These are phyloP conservation scores for Metridium senile DNA, from an alignment of 92 coral and sea anemone species.

Conservation along the genomic window DNA sequence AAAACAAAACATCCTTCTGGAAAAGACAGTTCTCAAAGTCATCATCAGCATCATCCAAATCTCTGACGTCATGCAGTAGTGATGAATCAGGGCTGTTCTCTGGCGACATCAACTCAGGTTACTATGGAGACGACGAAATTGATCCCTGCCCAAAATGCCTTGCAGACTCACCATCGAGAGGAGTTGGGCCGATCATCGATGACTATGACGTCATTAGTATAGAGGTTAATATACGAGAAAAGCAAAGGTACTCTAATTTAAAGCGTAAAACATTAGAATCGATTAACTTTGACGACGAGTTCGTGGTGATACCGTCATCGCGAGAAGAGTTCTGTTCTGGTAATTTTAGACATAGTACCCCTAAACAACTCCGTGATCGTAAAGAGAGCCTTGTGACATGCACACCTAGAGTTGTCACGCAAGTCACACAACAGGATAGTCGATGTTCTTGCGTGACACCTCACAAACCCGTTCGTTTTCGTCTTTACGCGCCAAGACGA, in stretches of 20 bases:
- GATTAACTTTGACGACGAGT: constrained; percentile 46
- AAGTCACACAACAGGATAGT: constrained; percentile 1
- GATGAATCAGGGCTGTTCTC: constrained; percentile 77
- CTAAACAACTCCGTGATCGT: background rate
- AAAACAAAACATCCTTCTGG: constrained; percentile 26
- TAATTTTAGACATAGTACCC: constrained; percentile 46
- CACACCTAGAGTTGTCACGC: constrained; percentile 35
- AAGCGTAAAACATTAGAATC: background rate
- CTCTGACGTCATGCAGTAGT: constrained; percentile 64
- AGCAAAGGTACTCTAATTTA: background rate
- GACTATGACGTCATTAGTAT: constrained; percentile 83
- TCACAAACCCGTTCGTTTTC: constrained; percentile 45
- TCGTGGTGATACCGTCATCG: constrained; percentile 77
- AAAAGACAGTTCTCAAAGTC: constrained; percentile 31
- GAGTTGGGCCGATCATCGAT: constrained; percentile 34
- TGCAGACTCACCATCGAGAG: constrained; percentile 26
- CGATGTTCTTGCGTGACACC: constrained; percentile 33
- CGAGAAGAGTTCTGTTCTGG: constrained; percentile 78
- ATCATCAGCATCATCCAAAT: constrained; percentile 9
- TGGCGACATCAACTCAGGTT: constrained; percentile 84
- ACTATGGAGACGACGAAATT: constrained; percentile 91
- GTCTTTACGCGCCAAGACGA: constrained; percentile 38
- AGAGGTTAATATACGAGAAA: constrained; percentile 45
- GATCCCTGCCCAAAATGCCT: constrained; percentile 69
- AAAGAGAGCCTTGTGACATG: constrained; percentile 34